phyloP scores from a whole-genome alignment of 92 coral and sea anemone species.

The Epizoanthus illoricatus region DNA sequence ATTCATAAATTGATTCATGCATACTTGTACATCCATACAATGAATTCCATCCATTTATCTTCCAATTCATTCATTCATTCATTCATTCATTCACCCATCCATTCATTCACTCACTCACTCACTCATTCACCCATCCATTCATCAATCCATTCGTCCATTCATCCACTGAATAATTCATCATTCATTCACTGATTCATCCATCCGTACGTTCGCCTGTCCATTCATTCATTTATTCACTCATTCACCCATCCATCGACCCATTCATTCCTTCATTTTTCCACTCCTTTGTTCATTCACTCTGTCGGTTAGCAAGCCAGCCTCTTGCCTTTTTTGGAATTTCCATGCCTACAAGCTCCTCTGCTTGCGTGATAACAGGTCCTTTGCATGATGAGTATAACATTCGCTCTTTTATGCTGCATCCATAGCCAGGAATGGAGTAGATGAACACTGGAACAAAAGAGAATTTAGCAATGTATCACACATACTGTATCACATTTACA shows the following conservation, averaged over 20 bases:
- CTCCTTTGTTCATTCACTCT: neutral
- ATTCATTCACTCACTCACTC: neutral
- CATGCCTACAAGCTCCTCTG: constrained; percentile 65
- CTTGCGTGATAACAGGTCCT: constrained; percentile 83
- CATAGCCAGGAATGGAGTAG: constrained; percentile 96
- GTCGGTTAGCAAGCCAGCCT: neutral
- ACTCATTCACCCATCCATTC: neutral
- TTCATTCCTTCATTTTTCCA: neutral
- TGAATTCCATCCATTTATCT: no score
- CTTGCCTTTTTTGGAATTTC: constrained; percentile 83
- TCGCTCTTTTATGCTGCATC: constrained; percentile 86
- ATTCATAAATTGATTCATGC: neutral
- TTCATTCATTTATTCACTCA: neutral
- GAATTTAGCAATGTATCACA: neutral
- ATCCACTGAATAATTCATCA: neutral
- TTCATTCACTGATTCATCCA: neutral
- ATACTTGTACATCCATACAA: neutral
- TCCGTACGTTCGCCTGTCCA: neutral
- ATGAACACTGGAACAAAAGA: constrained; percentile 69
- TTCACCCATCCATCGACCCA: neutral
- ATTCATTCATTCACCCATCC: no score
- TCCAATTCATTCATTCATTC: no score
- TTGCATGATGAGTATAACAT: constrained; percentile 97
- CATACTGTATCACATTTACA: no score
- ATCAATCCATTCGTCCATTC: neutral